Conservation (phyloP, 2,113 vertebrate genomes). For the Anseranas semipalmata region DNA sequence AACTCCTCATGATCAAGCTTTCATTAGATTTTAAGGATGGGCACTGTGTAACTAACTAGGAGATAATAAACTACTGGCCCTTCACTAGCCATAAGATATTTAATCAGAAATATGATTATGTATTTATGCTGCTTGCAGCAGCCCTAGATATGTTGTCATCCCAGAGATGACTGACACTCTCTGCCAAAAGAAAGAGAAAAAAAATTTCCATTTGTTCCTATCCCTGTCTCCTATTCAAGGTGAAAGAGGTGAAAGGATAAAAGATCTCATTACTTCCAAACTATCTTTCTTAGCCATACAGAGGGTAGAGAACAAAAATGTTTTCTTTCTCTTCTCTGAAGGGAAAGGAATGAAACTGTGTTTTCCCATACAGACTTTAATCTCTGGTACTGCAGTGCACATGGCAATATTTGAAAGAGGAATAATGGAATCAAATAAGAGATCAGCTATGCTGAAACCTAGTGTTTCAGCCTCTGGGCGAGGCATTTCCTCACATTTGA, state of each 20-base stretch:
- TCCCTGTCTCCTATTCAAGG: neutral
- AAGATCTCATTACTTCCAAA: neutral
- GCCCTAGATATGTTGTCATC: neutral
- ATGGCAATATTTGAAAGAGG: neutral
- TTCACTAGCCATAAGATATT: neutral
- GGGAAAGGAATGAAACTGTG: neutral
- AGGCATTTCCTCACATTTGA: neutral
- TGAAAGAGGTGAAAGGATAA: neutral
- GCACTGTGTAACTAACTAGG: neutral
- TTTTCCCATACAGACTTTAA: neutral
- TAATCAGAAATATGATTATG: neutral
- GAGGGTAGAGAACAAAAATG: neutral
- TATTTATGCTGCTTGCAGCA: neutral
- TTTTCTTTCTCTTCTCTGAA: neutral
- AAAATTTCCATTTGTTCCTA: neutral
- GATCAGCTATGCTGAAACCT: neutral
- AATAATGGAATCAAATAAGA: neutral
- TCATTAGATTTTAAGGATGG: neutral
- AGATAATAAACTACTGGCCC: neutral
- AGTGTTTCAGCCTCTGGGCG: neutral
- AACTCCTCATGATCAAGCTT: neutral
- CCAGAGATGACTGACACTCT: neutral
- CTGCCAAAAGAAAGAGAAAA: neutral
- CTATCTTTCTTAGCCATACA: neutral
- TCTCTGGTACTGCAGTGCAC: neutral